phyloP scores from a whole-genome alignment of 2,888 invertebrate genomes.

The Parascotia fuliginaria region DNA sequence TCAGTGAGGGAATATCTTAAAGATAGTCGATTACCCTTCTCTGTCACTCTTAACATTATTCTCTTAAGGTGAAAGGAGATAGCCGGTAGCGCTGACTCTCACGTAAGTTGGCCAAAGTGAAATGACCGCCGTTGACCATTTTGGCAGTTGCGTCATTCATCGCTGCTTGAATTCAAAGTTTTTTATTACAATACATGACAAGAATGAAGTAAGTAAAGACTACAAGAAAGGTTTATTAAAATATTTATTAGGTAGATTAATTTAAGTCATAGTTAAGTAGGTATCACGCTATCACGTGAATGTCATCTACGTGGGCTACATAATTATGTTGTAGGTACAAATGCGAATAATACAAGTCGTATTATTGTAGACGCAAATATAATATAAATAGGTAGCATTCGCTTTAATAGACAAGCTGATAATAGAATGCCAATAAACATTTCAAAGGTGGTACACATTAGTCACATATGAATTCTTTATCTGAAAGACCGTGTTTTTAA shows the following conservation, averaged over 20 bases:
- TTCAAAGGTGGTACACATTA: constrained; percentile 31
- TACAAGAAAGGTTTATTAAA: constrained; percentile 19
- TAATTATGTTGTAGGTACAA: neutral
- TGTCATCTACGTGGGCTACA: no score
- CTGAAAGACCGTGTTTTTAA: constrained; percentile 79
- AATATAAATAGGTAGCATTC: neutral
- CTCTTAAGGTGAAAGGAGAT: constrained; percentile 54
- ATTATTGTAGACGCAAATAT: no score
- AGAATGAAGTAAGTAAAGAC: no score
- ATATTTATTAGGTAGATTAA: neutral
- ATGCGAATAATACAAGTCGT: neutral
- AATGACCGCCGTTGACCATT: constrained; percentile 83
- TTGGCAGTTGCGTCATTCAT: constrained; percentile 79
- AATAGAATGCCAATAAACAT: constrained; percentile 15
- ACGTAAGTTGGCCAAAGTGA: constrained; percentile 84
- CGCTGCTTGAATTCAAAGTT: constrained; percentile 69
- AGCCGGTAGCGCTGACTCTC: constrained; percentile 58
- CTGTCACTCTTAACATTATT: constrained; percentile 43
- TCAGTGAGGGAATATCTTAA: constrained; percentile 51
- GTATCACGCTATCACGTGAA: no score
- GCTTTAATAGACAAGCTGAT: constrained; percentile 4
- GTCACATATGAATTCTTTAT: constrained; percentile 51
- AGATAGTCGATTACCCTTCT: constrained; percentile 46
- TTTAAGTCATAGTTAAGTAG: no score
- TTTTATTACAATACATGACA: constrained; percentile 52